Percentiles rank a stretch among this genome's conserved stretches.
phyloP scores from a whole-genome alignment of 2,797 vertebrate genomes.

The Gymnopithys bicolor region DNA sequence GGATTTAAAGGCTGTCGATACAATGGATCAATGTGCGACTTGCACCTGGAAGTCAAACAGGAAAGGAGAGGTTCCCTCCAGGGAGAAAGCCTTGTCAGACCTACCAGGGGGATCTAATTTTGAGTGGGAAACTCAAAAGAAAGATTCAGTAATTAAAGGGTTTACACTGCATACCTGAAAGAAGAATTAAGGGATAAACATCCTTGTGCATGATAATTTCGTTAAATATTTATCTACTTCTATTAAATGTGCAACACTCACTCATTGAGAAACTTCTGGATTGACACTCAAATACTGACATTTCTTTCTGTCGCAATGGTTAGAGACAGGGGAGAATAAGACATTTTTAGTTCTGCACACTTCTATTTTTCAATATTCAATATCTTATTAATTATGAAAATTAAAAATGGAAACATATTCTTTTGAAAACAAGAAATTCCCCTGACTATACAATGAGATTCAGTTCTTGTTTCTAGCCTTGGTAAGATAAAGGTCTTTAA shows the following conservation, averaged over 20 bases:
- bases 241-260: neutral
- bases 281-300: neutral
- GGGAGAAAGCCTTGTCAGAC: neutral
- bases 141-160: neutral
- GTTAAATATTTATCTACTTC: neutral
- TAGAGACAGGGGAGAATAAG: neutral
- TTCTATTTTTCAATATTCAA: neutral
- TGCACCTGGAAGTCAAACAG: neutral
- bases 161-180: neutral
- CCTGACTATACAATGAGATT: neutral
- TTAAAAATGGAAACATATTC: neutral
- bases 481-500: neutral
- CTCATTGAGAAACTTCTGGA: neutral
- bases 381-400: neutral
- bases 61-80: neutral
- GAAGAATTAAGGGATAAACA: neutral
- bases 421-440: conserved; percentile 2
- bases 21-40: neutral
- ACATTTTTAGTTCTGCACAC: neutral
- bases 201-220: neutral
- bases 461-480: neutral
- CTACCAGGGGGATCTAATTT: neutral
- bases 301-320: neutral
- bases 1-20: neutral
- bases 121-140: neutral